Evolutionary conservation across 1,140 invertebrate species (phyloP).

Genomic region (Argopecten irradians): DNA sequence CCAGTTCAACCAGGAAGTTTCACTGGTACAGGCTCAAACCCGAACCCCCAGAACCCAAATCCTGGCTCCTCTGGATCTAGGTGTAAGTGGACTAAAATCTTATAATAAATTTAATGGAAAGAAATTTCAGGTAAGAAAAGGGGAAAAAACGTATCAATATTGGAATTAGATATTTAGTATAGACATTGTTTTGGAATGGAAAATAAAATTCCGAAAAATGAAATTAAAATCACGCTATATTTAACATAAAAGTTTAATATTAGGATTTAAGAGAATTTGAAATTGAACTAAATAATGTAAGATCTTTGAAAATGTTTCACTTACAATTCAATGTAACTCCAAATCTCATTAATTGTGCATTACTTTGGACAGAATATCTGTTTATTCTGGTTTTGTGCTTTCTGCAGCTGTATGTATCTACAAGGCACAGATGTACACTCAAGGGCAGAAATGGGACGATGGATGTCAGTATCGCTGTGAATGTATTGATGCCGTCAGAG

Average conservation of each 20-base stretch:
- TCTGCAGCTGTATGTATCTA: conserved; percentile 61
- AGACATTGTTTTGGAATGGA: too few relatives aligned
- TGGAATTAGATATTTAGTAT: too few relatives aligned
- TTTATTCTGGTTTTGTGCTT: not conserved
- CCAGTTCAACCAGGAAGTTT: conserved; percentile 45
- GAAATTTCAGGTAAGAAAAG: too few relatives aligned
- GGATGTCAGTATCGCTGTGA: conserved; percentile 58
- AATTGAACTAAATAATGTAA: too few relatives aligned
- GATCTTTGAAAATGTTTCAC: not conserved
- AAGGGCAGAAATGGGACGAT: conserved; percentile 62
- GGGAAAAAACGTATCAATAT: too few relatives aligned
- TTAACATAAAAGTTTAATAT: too few relatives aligned
- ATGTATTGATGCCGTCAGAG: conserved; percentile 55
- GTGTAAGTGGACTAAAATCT: conserved; percentile 7
- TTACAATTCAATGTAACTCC: not conserved
- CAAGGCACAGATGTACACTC: conserved; percentile 55
- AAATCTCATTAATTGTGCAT: not conserved
- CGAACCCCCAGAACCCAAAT: not conserved
- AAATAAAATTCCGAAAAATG: too few relatives aligned
- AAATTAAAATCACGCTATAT: too few relatives aligned
- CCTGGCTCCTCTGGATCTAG: not conserved
- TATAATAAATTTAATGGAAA: too few relatives aligned
- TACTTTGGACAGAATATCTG: not conserved
- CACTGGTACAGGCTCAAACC: conserved; percentile 44
- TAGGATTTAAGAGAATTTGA: too few relatives aligned